Conservation (phyloP, 2,797 vertebrate species). For the Gobionotothen gibberifrons region DNA sequence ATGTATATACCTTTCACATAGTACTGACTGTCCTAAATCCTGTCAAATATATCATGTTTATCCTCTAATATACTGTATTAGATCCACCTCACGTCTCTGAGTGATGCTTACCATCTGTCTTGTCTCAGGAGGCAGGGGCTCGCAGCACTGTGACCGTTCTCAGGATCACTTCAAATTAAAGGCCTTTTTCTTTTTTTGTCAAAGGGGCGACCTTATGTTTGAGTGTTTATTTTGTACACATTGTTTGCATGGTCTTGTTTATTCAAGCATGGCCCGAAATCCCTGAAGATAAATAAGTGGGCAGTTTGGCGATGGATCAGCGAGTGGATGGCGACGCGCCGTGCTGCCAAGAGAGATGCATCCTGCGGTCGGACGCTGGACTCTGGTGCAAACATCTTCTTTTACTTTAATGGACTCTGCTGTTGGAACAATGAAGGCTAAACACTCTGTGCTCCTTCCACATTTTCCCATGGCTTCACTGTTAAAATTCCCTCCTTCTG, state of each 20-base stretch:
- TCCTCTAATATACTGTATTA: conserved; percentile 39
- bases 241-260: conserved; percentile 58
- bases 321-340: conserved; percentile 18
- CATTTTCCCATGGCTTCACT: conserved; percentile 29
- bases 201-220: conserved; percentile 30
- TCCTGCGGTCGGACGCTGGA: conserved; percentile 30
- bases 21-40: conserved; percentile 30
- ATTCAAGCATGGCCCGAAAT: conserved; percentile 32
- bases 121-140: conserved; percentile 51
- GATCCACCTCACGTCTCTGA: conserved; percentile 30
- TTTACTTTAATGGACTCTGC: conserved; percentile 44
- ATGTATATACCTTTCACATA: conserved; percentile 17
- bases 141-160: conserved; percentile 34
- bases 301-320: conserved; percentile 17
- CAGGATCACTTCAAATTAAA: conserved; percentile 35
- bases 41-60: conserved; percentile 35
- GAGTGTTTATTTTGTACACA: conserved; percentile 42
- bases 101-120: conserved; percentile 58
- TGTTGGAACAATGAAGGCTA: conserved; percentile 12
- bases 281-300: conserved; percentile 49
- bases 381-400: conserved; percentile 42
- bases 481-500: neutral
- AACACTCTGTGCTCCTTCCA: conserved; percentile 5
- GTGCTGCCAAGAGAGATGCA: conserved; percentile 29
- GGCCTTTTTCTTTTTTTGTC: conserved; percentile 10